Conservation (phyloP, 2,113 vertebrate species). For the Phyllostomus discolor region DNA sequence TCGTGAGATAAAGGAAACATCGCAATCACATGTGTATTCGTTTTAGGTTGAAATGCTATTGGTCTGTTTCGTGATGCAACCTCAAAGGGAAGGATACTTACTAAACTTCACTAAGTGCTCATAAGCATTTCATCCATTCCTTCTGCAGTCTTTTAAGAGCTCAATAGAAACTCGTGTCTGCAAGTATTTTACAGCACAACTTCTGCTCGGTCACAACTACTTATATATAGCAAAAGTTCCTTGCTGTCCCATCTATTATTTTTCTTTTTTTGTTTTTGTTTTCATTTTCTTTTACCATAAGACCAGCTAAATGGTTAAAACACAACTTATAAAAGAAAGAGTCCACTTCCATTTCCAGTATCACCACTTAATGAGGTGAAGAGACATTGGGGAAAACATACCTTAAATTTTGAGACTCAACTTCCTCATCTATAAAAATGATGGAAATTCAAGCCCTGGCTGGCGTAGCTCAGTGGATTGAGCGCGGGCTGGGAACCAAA, state of each 20-base stretch:
- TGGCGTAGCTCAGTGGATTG: too few relatives aligned
- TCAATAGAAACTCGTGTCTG: background rate
- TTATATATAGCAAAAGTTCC: background rate
- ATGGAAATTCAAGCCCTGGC: too few relatives aligned
- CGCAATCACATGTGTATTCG: background rate
- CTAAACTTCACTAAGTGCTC: background rate
- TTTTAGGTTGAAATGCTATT: background rate
- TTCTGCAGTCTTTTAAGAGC: background rate
- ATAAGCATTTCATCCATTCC: background rate
- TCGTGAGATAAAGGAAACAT: background rate
- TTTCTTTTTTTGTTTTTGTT: background rate
- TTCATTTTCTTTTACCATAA: background rate
- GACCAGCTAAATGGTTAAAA: background rate
- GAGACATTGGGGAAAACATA: background rate
- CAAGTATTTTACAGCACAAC: background rate
- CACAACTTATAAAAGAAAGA: background rate
- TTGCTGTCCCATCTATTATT: background rate
- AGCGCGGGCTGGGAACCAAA: too few relatives aligned
- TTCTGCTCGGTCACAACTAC: background rate
- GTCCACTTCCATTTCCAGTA: background rate
- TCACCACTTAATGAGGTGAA: background rate
- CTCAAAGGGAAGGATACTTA: background rate
- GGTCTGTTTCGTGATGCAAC: background rate
- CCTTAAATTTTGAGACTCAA: background rate
- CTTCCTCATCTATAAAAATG: background rate